These are phyloP conservation scores for Heterotilapia buettikoferi DNA, from an alignment of 2,113 vertebrate genomes.

Conservation along the genomic window DNA sequence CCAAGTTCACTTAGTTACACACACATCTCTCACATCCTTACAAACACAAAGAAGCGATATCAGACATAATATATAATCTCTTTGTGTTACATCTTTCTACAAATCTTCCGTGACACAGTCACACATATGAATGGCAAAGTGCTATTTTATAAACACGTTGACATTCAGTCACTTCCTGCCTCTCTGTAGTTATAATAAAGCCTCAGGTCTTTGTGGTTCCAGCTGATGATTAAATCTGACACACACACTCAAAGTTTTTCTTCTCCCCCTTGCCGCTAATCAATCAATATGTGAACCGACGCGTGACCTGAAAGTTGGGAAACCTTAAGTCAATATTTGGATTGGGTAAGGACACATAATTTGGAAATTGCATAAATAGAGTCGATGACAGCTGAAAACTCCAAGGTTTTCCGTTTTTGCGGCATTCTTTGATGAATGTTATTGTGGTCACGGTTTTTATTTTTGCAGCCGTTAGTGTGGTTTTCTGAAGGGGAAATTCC, in stretches of 20 bases:
- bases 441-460: not conserved
- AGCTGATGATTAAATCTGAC: slow-evolving; percentile 43
- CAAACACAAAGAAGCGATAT: not conserved
- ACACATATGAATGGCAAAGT: not conserved
- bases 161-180: not conserved
- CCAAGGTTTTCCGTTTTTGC: not conserved
- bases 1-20: not conserved
- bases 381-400: slow-evolving; percentile 40
- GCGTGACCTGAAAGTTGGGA: slow-evolving; percentile 23
- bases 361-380: slow-evolving; percentile 46
- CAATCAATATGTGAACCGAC: slow-evolving; percentile 36
- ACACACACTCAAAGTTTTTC: slow-evolving; percentile 2
- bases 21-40: not conserved
- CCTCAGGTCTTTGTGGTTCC: not conserved
- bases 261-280: slow-evolving; percentile 24
- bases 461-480: slow-evolving; percentile 6
- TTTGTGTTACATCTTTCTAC: not conserved
- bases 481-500: not conserved
- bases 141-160: not conserved
- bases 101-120: not conserved
- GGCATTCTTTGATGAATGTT: slow-evolving; percentile 25
- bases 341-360: slow-evolving; percentile 44
- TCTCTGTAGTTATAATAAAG: not conserved
- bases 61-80: not conserved
- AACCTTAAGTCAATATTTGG: slow-evolving; percentile 61